Percentiles rank a stretch among this genome's conserved stretches.
Evolutionary conservation across 2,113 vertebrate species (phyloP).

Genomic region (Dasyornis broadbenti): DNA sequence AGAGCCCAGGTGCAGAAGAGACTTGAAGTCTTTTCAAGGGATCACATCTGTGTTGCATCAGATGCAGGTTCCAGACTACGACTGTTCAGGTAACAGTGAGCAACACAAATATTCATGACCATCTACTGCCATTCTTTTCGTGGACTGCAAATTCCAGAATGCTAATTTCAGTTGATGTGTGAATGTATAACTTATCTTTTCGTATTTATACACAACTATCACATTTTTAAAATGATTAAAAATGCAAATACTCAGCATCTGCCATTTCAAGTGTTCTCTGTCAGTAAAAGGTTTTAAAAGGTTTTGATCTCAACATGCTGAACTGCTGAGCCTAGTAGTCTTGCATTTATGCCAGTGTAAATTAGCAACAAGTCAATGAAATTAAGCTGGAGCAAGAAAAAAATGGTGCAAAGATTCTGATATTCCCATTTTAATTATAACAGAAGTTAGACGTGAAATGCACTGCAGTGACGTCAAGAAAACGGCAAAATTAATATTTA

Average conservation of each 20-base stretch:
- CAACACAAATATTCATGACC: conserved; percentile 12
- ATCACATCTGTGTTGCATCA: conserved; percentile 20
- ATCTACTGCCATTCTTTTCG: conserved; percentile 26
- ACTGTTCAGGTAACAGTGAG: conserved; percentile 21
- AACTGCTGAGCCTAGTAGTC: conserved; percentile 16
- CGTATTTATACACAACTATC: not conserved
- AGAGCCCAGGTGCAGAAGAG: not conserved
- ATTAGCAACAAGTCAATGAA: conserved; percentile 1
- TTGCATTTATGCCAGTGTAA: not conserved
- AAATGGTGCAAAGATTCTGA: not conserved
- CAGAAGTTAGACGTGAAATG: not conserved
- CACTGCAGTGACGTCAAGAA: not conserved
- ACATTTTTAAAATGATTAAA: not conserved
- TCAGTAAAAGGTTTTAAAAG: conserved; percentile 13
- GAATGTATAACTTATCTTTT: not conserved
- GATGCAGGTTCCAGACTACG: not conserved
- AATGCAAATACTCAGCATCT: conserved; percentile 2
- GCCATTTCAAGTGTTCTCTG: conserved; percentile 5
- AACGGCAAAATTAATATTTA: not conserved
- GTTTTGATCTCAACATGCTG: not conserved
- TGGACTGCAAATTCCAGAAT: conserved; percentile 7
- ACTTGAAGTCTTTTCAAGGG: conserved; percentile 2
- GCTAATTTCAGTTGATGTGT: conserved; percentile 5
- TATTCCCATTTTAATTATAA: not conserved
- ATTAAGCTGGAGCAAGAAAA: not conserved